Percentiles rank a stretch among this genome's conserved stretches.
phyloP scores from a whole-genome alignment of 2,888 invertebrate genomes.

The Drosophila nigricruria region DNA sequence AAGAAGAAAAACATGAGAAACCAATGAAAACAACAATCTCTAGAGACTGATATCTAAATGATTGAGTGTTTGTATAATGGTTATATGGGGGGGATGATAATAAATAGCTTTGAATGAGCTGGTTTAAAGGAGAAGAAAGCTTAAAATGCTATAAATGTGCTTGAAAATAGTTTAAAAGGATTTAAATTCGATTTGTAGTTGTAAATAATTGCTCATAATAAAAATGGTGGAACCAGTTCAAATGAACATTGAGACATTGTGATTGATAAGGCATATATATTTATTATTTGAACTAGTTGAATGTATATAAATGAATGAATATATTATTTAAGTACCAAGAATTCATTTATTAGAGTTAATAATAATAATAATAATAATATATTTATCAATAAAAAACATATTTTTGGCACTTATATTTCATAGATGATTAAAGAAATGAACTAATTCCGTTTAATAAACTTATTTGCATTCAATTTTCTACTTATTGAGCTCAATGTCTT shows the following conservation, averaged over 20 bases:
- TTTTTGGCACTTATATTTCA: too few species aligned
- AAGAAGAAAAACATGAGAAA: not conserved
- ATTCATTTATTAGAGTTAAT: too few species aligned
- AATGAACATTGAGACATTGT: not conserved
- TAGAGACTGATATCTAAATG: constrained; percentile 26
- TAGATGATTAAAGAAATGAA: too few species aligned
- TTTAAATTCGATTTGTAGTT: not conserved
- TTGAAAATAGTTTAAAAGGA: not conserved
- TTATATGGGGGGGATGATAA: not conserved
- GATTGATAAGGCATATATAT: too few species aligned
- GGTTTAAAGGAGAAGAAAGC: not conserved
- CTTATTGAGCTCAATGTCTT: too few species aligned
- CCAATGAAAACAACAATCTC: constrained; percentile 30
- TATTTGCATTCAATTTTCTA: too few species aligned
- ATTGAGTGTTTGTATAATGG: constrained; percentile 14
- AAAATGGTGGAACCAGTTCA: not conserved
- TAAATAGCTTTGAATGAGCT: not conserved
- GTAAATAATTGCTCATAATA: not conserved
- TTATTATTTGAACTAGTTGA: not conserved
- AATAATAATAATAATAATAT: too few species aligned
- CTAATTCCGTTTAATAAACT: too few species aligned
- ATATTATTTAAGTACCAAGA: too few species aligned
- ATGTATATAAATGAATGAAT: too few species aligned
- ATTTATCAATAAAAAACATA: too few species aligned
- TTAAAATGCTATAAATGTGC: not conserved